Conservation (phyloP, 2,888 invertebrate genomes). For the Galerucella nymphaeae region DNA sequence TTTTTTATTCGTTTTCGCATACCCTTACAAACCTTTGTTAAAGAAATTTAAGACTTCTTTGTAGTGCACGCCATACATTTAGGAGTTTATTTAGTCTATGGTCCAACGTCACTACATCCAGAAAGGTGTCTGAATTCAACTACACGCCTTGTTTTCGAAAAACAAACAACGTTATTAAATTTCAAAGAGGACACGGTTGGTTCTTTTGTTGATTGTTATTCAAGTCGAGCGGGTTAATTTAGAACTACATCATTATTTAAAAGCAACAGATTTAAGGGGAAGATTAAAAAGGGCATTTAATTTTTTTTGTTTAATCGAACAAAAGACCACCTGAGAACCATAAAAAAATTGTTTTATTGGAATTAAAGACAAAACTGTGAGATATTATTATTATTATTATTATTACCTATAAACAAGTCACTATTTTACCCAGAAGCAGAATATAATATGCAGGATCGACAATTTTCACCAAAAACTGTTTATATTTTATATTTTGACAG, state of each 20-base stretch:
- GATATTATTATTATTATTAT: neutral
- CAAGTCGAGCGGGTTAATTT: conserved; percentile 41
- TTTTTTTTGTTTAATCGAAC: conserved; percentile 17
- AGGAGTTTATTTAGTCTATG: conserved; percentile 52
- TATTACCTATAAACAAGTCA: too few species aligned
- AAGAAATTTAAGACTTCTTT: conserved; percentile 55
- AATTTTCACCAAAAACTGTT: too few species aligned
- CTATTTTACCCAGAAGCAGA: too few species aligned
- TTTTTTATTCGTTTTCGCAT: conserved; percentile 47
- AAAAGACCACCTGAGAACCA: conserved; percentile 30
- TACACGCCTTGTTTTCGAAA: conserved; percentile 39
- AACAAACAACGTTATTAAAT: conserved; percentile 46
- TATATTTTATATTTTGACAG: too few species aligned
- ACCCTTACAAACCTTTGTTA: conserved; percentile 52
- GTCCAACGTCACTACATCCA: conserved; percentile 38
- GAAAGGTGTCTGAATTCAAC: conserved; percentile 45
- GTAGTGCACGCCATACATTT: conserved; percentile 41
- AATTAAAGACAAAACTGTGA: conserved; percentile 13
- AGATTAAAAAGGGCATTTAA: conserved; percentile 27
- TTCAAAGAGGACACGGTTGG: conserved; percentile 36
- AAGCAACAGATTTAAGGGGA: conserved; percentile 31
- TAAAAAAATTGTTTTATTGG: conserved; percentile 4
- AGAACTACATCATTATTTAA: conserved; percentile 33
- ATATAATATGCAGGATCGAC: too few species aligned
- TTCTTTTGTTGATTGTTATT: conserved; percentile 43